Conservation (phyloP, 2,113 vertebrate genomes). For the Turnix velox region DNA sequence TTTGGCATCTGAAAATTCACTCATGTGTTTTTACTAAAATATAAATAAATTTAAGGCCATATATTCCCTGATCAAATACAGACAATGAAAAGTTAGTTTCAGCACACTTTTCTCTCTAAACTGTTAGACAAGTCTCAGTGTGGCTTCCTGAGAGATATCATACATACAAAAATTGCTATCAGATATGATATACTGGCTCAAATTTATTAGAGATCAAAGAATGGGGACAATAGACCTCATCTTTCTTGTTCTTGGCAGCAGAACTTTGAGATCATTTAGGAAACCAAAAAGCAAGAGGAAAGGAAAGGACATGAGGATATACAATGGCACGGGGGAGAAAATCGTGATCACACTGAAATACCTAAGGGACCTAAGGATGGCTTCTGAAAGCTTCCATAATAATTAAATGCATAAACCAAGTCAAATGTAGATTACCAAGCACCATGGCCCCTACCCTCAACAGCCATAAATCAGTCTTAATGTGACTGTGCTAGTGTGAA, state of each 20-base stretch:
- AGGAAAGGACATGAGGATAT: neutral
- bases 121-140: neutral
- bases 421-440: neutral
- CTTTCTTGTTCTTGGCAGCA: slow-evolving; percentile 11
- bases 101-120: neutral
- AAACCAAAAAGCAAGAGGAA: neutral
- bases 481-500: neutral
- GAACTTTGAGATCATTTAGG: neutral
- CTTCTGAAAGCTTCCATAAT: neutral
- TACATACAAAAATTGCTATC: slow-evolving; percentile 4
- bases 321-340: neutral
- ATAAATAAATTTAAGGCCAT: neutral
- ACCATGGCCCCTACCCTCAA: neutral
- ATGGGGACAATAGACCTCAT: neutral
- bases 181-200: slow-evolving; percentile 4
- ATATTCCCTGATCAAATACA: neutral
- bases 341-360: neutral
- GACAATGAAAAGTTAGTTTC: neutral
- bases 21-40: neutral
- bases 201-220: slow-evolving; percentile 42
- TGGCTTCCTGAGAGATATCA: slow-evolving; percentile 17
- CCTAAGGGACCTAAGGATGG: neutral
- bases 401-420: slow-evolving; percentile 3
- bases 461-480: neutral
- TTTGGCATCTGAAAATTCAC: neutral